Evolutionary conservation across 2,888 invertebrate species (phyloP).

Genomic region (Aporophyla lueneburgensis): DNA sequence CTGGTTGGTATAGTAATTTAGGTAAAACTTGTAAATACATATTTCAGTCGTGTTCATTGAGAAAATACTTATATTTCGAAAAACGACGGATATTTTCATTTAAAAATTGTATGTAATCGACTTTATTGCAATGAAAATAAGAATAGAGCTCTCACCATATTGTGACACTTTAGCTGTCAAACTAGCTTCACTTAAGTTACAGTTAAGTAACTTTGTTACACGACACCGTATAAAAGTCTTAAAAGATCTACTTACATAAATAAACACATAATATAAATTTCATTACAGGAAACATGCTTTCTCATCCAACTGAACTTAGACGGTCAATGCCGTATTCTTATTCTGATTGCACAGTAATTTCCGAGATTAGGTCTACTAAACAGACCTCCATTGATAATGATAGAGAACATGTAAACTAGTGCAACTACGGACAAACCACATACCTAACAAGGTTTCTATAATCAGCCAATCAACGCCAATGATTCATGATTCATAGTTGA

Average conservation of each 20-base stretch:
- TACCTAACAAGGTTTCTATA: slow-evolving; percentile 44
- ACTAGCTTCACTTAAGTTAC: neutral
- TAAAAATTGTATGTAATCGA: neutral
- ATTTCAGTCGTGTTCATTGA: neutral
- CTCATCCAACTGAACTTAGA: slow-evolving; percentile 2
- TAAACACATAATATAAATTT: too few relatives aligned
- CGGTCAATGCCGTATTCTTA: slow-evolving; percentile 27
- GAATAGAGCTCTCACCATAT: neutral
- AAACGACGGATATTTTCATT: neutral
- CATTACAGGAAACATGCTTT: slow-evolving; percentile 4
- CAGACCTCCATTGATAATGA: slow-evolving; percentile 43
- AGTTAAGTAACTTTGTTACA: too few relatives aligned
- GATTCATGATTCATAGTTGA: slow-evolving; percentile 57
- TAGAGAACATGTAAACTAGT: slow-evolving; percentile 43
- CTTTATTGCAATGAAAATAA: neutral
- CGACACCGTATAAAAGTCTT: too few relatives aligned
- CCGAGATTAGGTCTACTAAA: slow-evolving; percentile 44
- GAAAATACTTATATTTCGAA: neutral
- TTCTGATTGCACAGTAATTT: slow-evolving; percentile 50
- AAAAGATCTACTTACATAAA: too few relatives aligned
- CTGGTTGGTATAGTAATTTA: slow-evolving; percentile 9
- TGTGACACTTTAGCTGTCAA: neutral
- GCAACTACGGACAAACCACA: slow-evolving; percentile 47
- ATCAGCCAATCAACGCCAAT: slow-evolving; percentile 35
- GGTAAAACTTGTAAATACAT: neutral